phyloP scores from a whole-genome alignment of 2,113 vertebrate species.

The Rhadina sibilatrix region DNA sequence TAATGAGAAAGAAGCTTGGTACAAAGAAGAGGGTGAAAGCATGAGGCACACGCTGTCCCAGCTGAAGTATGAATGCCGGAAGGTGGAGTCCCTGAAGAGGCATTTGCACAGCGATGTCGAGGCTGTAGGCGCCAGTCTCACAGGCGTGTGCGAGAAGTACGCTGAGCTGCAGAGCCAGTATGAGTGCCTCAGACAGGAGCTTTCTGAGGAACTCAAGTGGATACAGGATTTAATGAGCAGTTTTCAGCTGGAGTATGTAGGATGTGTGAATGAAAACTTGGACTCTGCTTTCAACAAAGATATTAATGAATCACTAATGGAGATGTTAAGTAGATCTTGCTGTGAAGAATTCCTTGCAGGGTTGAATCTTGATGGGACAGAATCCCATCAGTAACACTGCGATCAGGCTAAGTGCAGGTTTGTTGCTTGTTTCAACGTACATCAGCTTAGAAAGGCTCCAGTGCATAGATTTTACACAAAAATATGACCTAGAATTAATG shows the following conservation, averaged over 20 bases:
- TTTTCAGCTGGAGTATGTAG: conserved; percentile 66
- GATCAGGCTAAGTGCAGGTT: not conserved
- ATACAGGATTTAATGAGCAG: conserved; percentile 79
- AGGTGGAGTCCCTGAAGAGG: conserved; percentile 78
- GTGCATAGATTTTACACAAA: not conserved
- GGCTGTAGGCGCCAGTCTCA: conserved; percentile 64
- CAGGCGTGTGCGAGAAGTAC: conserved; percentile 68
- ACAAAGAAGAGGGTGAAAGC: conserved; percentile 81
- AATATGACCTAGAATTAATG: not conserved
- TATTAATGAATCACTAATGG: conserved; percentile 74
- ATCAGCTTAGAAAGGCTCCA: not conserved
- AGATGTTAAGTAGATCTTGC: conserved; percentile 74
- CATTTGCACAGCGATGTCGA: conserved; percentile 78
- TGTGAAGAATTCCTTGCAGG: conserved; percentile 73
- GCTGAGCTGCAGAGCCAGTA: conserved; percentile 77
- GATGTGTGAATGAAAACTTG: conserved; percentile 57
- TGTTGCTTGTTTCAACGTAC: not conserved
- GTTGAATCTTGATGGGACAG: conserved; percentile 65
- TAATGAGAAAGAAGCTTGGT: conserved; percentile 87
- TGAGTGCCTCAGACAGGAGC: conserved; percentile 78
- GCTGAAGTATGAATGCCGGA: conserved; percentile 81
- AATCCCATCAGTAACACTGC: conserved; percentile 39
- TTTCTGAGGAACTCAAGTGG: conserved; percentile 82
- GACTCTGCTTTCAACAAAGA: conserved; percentile 67
- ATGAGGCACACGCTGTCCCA: conserved; percentile 82